Evolutionary conservation across 1,140 invertebrate species (phyloP).

Genomic region (Drosophila persimilis): DNA sequence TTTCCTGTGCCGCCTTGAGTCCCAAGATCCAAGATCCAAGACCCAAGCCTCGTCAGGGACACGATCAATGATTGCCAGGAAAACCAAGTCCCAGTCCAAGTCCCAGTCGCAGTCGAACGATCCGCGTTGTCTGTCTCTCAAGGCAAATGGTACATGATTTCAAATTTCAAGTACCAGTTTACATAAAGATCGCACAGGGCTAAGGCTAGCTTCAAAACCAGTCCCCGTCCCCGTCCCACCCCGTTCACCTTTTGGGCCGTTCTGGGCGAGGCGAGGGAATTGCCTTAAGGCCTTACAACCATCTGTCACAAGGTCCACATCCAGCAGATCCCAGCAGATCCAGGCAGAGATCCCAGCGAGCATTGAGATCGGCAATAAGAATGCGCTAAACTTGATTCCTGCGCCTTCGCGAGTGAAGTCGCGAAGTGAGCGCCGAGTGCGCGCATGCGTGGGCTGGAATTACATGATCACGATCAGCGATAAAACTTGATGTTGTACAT

Average conservation of each 20-base stretch:
- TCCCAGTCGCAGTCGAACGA: slow-evolving; percentile 12
- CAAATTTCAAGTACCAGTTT: slow-evolving; percentile 82
- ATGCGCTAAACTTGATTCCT: slow-evolving; percentile 81
- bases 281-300: slow-evolving; percentile 67
- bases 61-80: slow-evolving; percentile 60
- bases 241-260: slow-evolving; percentile 14
- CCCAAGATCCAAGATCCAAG: neutral
- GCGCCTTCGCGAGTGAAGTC: slow-evolving; percentile 11
- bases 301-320: slow-evolving; percentile 71
- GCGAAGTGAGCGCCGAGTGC: slow-evolving; percentile 61
- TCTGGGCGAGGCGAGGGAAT: slow-evolving; percentile 61
- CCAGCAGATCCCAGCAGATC: slow-evolving; percentile 23
- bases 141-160: slow-evolving; percentile 82
- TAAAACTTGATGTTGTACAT: slow-evolving; percentile 83
- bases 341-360: slow-evolving; percentile 7
- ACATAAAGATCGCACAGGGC: slow-evolving; percentile 65
- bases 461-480: slow-evolving; percentile 83
- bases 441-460: slow-evolving; percentile 82
- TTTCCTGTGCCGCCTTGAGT: slow-evolving; percentile 67
- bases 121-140: slow-evolving; percentile 58
- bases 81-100: slow-evolving; percentile 21
- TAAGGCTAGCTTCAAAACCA: slow-evolving; percentile 52
- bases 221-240: slow-evolving; percentile 22
- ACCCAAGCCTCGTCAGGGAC: slow-evolving; percentile 60
- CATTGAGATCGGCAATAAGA: slow-evolving; percentile 60